Evolutionary conservation across 2,888 invertebrate species (phyloP), one percentile per base, ranked within the genome.

Genomic region (Podotricha telesiphe): DNA sequence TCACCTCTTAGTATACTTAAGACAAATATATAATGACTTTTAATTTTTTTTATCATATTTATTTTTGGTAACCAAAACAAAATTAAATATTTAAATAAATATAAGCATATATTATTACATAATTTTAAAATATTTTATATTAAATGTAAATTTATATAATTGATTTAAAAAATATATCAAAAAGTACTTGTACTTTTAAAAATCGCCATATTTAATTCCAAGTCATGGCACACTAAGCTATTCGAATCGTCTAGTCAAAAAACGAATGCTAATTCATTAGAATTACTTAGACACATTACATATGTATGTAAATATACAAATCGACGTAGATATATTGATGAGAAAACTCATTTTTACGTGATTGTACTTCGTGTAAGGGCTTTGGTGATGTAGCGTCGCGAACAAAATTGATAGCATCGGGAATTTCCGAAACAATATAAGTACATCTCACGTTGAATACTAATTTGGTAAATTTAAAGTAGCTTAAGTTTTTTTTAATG

Each of bases 291-390:
- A 62, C 19, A 8, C 20, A 34, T 7, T 50, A 48, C 48, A 48
- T 48, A 15, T 15, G 19, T 20, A 13, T 17, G 19, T 13, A 28
- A 3, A 34, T 28, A 53, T 4, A 37, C 37, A 37, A 6, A 19
- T 34, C 1, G 51, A 55, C 17, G 47, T 51, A 56, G 22, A 68
- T 56, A 61, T 69, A 65, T 34, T 56, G 51, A 70, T 66, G 70
- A 65, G 66, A 65, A 72, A 64, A 70, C 73, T 83, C 83, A 81
- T 75, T 58, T 81, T 77, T 85, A 88, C 88, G 88, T 88, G 88
- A 88, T 82, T 84, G 86, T 87, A 86, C 84, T 87, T 76, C 79
- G 82, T 82, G 83, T 83, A 82, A 75, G 80, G 79, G 80, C 79
- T 79, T 79, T 79, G 79, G 76, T 55, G 34, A 72, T 45, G 84